phyloP scores from a whole-genome alignment of 2,113 vertebrate genomes.

The Silurus glanis region DNA sequence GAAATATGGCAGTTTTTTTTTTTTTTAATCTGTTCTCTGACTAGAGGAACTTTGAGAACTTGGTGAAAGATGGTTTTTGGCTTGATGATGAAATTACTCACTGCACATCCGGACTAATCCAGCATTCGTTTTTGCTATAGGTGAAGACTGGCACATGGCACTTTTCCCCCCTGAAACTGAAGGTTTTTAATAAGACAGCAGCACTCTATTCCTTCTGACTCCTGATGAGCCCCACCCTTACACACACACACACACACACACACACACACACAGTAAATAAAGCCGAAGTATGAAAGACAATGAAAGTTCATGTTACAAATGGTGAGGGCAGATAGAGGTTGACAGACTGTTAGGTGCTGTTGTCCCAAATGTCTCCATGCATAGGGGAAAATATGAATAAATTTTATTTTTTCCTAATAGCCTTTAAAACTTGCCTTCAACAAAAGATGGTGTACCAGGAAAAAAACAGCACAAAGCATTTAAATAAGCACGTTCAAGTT shows the following conservation, averaged over 20 bases:
- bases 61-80: slow-evolving; percentile 1
- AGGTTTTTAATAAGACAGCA: slow-evolving; percentile 48
- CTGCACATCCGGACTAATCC: slow-evolving; percentile 24
- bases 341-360: not conserved
- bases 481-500: too few relatives aligned
- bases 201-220: slow-evolving; percentile 41
- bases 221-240: slow-evolving; percentile 32
- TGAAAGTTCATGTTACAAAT: not conserved
- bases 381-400: too few relatives aligned
- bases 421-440: too few relatives aligned
- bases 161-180: slow-evolving; percentile 17
- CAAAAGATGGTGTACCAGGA: too few relatives aligned
- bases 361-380: too few relatives aligned
- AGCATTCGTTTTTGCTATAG: slow-evolving; percentile 8
- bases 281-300: slow-evolving; percentile 14
- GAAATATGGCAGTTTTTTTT: not conserved
- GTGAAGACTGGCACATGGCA: not conserved
- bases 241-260: too few relatives aligned
- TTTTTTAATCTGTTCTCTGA: not conserved
- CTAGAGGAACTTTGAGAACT: slow-evolving; percentile 12
- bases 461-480: too few relatives aligned
- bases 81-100: not conserved
- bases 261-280: slow-evolving; percentile 17
- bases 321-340: slow-evolving; percentile 11
- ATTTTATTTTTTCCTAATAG: too few relatives aligned